Evolutionary conservation across 2,797 vertebrate genomes (phyloP), one percentile per base, ranked within the genome.

Genomic region (Telmatherina bonti): DNA sequence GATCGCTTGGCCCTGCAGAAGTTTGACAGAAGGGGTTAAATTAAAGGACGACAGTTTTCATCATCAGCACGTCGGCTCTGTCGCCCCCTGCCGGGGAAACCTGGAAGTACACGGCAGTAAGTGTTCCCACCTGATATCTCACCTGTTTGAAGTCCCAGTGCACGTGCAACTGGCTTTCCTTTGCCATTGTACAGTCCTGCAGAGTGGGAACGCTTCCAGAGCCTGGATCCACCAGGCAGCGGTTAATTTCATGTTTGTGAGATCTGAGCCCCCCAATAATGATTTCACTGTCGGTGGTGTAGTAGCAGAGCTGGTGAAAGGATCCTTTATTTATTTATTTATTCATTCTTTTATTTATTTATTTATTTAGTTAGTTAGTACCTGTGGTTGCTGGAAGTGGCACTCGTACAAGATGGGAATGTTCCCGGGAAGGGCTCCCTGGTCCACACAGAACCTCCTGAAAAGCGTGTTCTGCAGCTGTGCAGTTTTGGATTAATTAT

Each of bases 131-230:
- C 0, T 33, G 3, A 8, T 11, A 7, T 47, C 80, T 84, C 64
- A 91, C 90, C 38, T 91, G 88, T 80, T 55, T 78, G 41, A 91
- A 89, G 65, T 86, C 74, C 89, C 89, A 89, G 69, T 81, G 52
- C 72, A 81, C 66, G 69, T 87, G 59, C 2, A 88, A 70, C 2
- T 45, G 11, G 7, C 65, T 67, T 15, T 4, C 7, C 51, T 54
- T 76, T 5, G 82, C 83, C 69, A 79, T 5, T 2, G 54, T 29
- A 60, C 88, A 91, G 0, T 73, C 53, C 7, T 80, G 70, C 67
- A 89, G 78, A 1, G 51, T 58, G 24, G 89, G 86, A 16, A 43
- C 26, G 31, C n/a, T 71, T 15, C 70, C 81, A 15, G 31, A 60
- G 22, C 85, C 88, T 0, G 79, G 77, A 68, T 88, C 85, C 13